Evolutionary conservation across 64 coral and sea anemone genomes (phyloP).

Genomic region (Astreopora myriophthalma): DNA sequence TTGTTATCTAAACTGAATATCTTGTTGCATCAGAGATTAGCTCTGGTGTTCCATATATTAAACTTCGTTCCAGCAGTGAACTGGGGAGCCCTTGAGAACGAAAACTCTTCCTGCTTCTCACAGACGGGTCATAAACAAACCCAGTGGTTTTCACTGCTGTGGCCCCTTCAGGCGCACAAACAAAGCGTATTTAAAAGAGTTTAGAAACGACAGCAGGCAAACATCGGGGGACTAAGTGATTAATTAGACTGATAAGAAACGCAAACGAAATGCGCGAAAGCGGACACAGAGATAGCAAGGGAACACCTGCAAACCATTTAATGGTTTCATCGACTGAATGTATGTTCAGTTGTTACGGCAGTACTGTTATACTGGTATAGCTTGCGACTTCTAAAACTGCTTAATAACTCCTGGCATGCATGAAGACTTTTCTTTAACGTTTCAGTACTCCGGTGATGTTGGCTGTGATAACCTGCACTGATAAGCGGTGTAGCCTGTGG

Average conservation of each 20-base stretch:
- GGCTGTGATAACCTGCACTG: no score
- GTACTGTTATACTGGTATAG: no score
- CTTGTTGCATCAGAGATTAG: no score
- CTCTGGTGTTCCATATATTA: no score
- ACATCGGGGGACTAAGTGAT: neutral
- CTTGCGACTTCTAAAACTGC: no score
- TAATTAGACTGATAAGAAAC: neutral
- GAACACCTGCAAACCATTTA: neutral
- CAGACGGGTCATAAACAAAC: neutral
- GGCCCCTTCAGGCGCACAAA: neutral
- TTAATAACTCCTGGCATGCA: no score
- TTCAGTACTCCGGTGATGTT: no score
- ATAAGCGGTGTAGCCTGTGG: no score
- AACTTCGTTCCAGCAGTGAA: neutral
- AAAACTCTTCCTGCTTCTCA: neutral
- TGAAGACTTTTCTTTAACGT: no score
- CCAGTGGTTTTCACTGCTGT: neutral
- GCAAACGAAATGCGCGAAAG: neutral
- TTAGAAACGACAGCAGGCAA: neutral
- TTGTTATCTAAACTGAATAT: no score
- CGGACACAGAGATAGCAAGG: no score
- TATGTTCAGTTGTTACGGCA: no score
- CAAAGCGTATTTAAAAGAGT: neutral
- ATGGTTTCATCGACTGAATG: neutral
- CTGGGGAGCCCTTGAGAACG: neutral